Evolutionary conservation across 2,888 invertebrate species (phyloP).

Genomic region (Ochropleura leucogaster): DNA sequence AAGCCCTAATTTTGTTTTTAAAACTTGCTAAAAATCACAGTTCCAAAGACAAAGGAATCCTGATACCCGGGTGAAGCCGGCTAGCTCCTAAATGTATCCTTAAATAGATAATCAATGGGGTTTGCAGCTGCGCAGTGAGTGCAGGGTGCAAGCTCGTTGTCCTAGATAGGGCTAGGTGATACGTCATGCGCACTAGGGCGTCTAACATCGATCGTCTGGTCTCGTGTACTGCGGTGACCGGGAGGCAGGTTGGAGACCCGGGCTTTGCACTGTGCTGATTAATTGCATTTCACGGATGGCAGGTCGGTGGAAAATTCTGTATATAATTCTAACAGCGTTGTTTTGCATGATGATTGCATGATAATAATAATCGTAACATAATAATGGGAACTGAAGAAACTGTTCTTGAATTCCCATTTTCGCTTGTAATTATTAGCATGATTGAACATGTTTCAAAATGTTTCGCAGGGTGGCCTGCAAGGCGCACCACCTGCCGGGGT

Average conservation of each 20-base stretch:
- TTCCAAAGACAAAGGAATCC: constrained; percentile 33
- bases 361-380: neutral
- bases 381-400: neutral
- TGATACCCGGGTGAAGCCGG: neutral
- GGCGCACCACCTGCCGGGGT: too few relatives aligned
- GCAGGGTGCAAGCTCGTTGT: constrained; percentile 32
- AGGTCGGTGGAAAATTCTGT: neutral
- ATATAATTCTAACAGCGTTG: neutral
- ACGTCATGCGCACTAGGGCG: constrained; percentile 43
- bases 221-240: neutral
- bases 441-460: too few relatives aligned
- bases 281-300: neutral
- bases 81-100: constrained; percentile 6
- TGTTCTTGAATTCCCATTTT: too few relatives aligned
- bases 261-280: neutral
- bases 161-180: neutral
- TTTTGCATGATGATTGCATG: neutral
- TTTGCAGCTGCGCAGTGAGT: constrained; percentile 49
- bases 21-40: neutral
- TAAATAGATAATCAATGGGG: constrained; percentile 34
- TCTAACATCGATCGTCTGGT: neutral
- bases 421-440: too few relatives aligned
- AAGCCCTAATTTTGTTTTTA: neutral
- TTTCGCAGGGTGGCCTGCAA: too few relatives aligned
- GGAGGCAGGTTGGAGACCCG: neutral